Conservation (phyloP, 2,113 vertebrate species). For the Fukomys damarensis region DNA sequence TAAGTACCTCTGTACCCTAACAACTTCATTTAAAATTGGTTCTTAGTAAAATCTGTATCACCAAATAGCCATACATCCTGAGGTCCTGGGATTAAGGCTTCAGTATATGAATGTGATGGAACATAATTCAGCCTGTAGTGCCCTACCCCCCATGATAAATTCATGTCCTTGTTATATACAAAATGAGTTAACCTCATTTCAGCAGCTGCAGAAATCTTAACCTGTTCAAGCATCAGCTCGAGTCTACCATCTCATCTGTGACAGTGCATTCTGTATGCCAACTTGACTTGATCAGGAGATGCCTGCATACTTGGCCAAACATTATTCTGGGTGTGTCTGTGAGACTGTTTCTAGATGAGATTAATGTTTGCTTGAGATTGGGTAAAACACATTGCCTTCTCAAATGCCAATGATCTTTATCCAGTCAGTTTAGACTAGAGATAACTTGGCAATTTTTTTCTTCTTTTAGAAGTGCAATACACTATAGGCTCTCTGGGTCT, state of each 20-base stretch:
- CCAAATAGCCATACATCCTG: neutral
- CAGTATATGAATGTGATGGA: neutral
- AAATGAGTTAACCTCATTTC: neutral
- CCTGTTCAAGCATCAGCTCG: neutral
- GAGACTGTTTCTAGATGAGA: neutral
- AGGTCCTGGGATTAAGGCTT: neutral
- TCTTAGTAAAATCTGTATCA: neutral
- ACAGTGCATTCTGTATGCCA: neutral
- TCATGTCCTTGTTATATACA: neutral
- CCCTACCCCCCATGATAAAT: neutral
- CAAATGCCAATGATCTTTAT: neutral
- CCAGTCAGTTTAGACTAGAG: neutral
- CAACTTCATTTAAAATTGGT: neutral
- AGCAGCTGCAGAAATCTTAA: neutral
- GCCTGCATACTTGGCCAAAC: neutral
- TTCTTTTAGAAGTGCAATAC: neutral
- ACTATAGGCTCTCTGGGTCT: neutral
- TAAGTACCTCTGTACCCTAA: neutral
- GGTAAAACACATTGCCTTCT: neutral
- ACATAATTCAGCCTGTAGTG: neutral
- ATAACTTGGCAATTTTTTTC: neutral
- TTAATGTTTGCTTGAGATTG: neutral
- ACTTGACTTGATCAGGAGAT: neutral
- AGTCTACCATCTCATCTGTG: neutral
- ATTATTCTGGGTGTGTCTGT: neutral